phyloP scores from a whole-genome alignment of 35 echinoderm and acorn worm species.

The Diadema setosum region DNA sequence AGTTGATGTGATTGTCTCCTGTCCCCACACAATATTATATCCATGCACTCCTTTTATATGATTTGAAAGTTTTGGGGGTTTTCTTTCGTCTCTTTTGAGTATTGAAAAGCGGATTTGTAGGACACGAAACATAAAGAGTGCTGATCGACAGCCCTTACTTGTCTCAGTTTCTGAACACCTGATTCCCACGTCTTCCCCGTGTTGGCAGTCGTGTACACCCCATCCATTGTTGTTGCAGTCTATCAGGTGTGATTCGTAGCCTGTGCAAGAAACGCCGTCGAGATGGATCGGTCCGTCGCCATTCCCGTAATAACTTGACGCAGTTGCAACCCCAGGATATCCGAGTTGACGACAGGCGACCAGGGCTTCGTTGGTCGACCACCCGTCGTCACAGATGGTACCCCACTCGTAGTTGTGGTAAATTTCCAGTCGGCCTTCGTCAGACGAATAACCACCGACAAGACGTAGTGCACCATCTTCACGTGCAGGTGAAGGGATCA shows the following conservation, averaged over 20 bases:
- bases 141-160: too few species aligned
- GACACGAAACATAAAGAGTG: too few species aligned
- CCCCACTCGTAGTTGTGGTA: slow-evolving; percentile 19
- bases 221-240: background rate
- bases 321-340: background rate
- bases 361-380: background rate
- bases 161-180: too few species aligned
- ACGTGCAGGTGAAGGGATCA: too few species aligned
- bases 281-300: slow-evolving; percentile 48
- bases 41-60: too few species aligned
- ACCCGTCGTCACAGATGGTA: slow-evolving; percentile 47
- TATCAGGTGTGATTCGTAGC: background rate
- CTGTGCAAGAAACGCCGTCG: slow-evolving; percentile 54
- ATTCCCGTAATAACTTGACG: background rate
- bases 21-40: too few species aligned
- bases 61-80: too few species aligned
- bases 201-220: slow-evolving; percentile 5
- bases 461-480: slow-evolving; percentile 2
- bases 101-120: too few species aligned
- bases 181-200: slow-evolving; percentile 49
- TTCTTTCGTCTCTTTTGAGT: too few species aligned
- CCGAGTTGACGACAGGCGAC: slow-evolving; percentile 57
- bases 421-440: slow-evolving; percentile 46
- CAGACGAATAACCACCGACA: background rate
- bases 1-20: too few species aligned